Percentiles rank a stretch among this genome's conserved stretches.
These are phyloP conservation scores for Crax fasciolata DNA, from an alignment of 2,797 vertebrate genomes.

Conservation along the genomic window DNA sequence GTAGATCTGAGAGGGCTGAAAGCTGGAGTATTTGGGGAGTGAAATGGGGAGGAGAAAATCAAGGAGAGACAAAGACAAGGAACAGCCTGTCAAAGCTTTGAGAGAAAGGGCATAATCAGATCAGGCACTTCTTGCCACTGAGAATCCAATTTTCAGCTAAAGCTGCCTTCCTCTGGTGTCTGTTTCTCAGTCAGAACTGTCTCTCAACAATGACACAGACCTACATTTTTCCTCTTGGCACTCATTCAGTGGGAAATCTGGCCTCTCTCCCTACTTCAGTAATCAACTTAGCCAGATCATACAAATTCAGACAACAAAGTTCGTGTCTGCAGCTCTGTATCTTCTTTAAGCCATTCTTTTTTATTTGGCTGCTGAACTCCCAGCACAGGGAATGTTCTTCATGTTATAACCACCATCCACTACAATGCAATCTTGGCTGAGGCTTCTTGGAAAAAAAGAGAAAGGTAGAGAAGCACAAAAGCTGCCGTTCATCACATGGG, in stretches of 20 bases:
- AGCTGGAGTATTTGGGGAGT: accelerated
- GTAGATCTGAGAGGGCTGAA: neutral
- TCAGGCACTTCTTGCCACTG: neutral
- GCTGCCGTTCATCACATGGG: neutral
- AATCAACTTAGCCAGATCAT: neutral
- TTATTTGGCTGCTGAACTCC: neutral
- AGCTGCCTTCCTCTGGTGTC: neutral
- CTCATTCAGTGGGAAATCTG: neutral
- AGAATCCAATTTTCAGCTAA: neutral
- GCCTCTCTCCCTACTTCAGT: neutral
- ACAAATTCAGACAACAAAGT: neutral
- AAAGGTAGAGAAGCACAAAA: neutral
- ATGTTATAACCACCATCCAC: accelerated
- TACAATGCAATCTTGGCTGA: neutral
- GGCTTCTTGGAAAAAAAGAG: neutral
- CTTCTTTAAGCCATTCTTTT: neutral
- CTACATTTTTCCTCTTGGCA: neutral
- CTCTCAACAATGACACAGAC: neutral
- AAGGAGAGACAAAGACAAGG: neutral
- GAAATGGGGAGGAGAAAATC: neutral
- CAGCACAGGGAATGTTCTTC: neutral
- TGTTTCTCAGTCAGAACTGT: neutral
- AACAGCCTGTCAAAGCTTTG: neutral
- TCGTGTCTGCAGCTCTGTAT: neutral
- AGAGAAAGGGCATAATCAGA: neutral